Evolutionary conservation across 2,888 invertebrate genomes (phyloP), one percentile per base, ranked within the genome.

Genomic region (Brachynemurus nebulosus): DNA sequence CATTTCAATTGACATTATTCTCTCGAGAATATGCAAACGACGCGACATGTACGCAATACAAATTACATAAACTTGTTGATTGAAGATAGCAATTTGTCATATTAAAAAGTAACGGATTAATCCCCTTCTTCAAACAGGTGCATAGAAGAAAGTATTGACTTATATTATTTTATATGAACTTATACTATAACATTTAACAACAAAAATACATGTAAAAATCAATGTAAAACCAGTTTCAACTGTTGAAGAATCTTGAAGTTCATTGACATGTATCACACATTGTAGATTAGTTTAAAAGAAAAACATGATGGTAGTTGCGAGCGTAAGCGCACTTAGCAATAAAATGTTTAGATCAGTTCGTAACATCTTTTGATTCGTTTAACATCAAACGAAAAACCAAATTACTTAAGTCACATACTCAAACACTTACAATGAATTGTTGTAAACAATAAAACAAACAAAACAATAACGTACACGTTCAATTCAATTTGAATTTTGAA

Each of bases 141-240:
- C 30, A 30, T 30, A 30, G 30, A 30, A 30, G 30, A 30, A 30
- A 30, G 30, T 30, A 30, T 30, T 30, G 30, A 30, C 30, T 30
- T 30, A 30, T n/a, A n/a, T n/a, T n/a, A n/a, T n/a, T n/a, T n/a
- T n/a, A n/a, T n/a, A n/a, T n/a, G n/a, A n/a, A n/a, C 30, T 12
- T 30, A 30, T 30, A 9, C 7, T 23, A 23, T 23, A 23, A 23
- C 6, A 6, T 6, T 23, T 23, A 23, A 23, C 9, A 23, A 9
- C 23, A 23, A 7, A 30, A 30, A 30, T 30, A 30, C 30, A 14
- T 30, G 30, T 30, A 30, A 30, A 30, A 30, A 30, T 30, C 30
- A 30, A 30, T 30, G 30, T 30, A 30, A 30, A 30, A 30, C 30
- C 30, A 30, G 30, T 30, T 30, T 30, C 30, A n/a, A 30, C 30